phyloP scores from a whole-genome alignment of 2,888 invertebrate genomes.

The Escarpia spicata region DNA sequence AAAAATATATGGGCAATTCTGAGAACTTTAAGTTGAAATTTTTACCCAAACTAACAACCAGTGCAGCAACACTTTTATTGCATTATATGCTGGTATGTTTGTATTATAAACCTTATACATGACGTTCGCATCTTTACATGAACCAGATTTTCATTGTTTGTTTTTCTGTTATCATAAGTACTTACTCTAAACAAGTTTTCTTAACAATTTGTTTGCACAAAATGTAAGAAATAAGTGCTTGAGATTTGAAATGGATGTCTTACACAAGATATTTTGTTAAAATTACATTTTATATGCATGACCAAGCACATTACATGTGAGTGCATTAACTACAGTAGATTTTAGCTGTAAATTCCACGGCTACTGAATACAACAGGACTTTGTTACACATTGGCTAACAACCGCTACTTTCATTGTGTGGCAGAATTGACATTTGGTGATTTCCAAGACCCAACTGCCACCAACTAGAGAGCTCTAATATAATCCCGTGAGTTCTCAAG shows the following conservation, averaged over 20 bases:
- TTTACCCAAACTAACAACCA: too few species aligned
- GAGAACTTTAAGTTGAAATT: too few species aligned
- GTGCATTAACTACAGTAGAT: neutral
- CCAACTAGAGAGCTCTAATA: neutral
- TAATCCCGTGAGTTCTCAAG: neutral
- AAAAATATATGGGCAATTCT: too few species aligned
- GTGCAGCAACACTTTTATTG: too few species aligned
- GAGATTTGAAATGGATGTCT: neutral
- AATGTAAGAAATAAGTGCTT: too few species aligned
- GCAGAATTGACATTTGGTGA: slow-evolving; percentile 9
- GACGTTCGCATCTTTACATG: neutral
- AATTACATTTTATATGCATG: neutral
- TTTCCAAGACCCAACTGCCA: neutral
- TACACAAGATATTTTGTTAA: neutral
- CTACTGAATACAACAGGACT: neutral
- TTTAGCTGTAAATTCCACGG: neutral
- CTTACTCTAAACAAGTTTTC: too few species aligned
- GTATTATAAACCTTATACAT: neutral
- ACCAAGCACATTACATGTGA: neutral
- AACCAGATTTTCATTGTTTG: neutral
- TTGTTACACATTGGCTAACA: neutral
- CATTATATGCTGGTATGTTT: too few species aligned
- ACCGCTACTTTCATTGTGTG: neutral
- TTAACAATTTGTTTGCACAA: too few species aligned
- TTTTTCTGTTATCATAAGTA: neutral